Evolutionary conservation across 2,113 vertebrate species (phyloP).

Genomic region (Ceuthmochares aereus): DNA sequence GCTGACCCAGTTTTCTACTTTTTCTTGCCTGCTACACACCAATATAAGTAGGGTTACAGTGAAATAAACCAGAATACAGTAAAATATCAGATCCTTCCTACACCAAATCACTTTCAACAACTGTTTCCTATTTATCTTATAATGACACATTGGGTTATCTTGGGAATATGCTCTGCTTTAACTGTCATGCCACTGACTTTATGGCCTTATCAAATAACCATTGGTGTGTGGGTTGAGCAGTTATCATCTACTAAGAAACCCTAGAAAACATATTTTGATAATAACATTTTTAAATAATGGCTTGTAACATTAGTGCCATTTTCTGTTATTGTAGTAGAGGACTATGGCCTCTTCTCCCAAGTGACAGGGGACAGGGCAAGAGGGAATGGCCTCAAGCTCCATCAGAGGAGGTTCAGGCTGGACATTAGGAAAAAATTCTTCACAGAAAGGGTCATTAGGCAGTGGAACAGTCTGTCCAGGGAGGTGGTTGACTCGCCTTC

Average conservation of each 20-base stretch:
- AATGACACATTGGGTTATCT: slow-evolving; percentile 20
- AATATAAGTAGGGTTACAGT: neutral
- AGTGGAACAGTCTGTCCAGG: no score
- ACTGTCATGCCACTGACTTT: slow-evolving; percentile 41
- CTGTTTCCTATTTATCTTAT: slow-evolving; percentile 48
- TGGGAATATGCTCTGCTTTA: slow-evolving; percentile 36
- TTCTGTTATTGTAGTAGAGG: neutral
- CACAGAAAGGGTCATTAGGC: no score
- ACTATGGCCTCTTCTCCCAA: no score
- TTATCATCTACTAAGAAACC: slow-evolving; percentile 9
- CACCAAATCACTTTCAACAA: slow-evolving; percentile 38
- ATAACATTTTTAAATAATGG: slow-evolving; percentile 16
- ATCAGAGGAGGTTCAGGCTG: no score
- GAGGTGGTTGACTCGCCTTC: no score
- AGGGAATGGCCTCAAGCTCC: no score
- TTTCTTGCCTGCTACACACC: neutral
- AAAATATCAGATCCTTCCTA: slow-evolving; percentile 46
- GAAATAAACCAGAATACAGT: slow-evolving; percentile 43
- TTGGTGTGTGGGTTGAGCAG: slow-evolving; percentile 9
- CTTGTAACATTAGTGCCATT: slow-evolving; percentile 3
- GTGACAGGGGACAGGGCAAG: no score
- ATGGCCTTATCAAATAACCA: slow-evolving; percentile 50
- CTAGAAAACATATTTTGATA: neutral
- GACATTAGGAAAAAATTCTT: no score
- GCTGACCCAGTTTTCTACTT: neutral